Conservation (phyloP, 2,113 vertebrate species). For the Rafetus swinhoei region DNA sequence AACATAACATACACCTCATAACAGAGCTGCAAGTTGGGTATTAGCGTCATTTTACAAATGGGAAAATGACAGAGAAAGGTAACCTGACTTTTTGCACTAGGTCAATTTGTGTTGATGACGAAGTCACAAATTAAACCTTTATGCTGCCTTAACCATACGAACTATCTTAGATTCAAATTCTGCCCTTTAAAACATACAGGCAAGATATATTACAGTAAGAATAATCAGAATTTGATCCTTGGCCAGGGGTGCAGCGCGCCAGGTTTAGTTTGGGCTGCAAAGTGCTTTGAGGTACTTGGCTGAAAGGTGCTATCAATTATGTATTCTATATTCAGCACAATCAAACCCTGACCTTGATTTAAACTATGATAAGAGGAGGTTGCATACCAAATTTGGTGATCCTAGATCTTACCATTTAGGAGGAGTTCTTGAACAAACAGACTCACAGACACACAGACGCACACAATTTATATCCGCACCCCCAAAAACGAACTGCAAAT, state of each 20-base stretch:
- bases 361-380: too few relatives aligned
- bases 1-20: rapidly evolving
- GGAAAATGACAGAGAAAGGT: not conserved
- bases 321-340: too few relatives aligned
- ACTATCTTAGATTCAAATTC: not conserved
- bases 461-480: too few relatives aligned
- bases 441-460: too few relatives aligned
- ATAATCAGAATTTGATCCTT: not conserved
- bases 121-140: not conserved
- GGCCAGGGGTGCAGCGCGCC: not conserved
- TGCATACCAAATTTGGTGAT: too few relatives aligned
- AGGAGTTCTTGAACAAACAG: too few relatives aligned
- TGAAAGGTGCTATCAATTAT: not conserved
- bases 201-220: not conserved
- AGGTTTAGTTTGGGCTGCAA: not conserved
- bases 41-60: not conserved
- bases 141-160: not conserved
- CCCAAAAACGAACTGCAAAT: too few relatives aligned
- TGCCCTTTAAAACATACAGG: not conserved
- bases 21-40: not conserved
- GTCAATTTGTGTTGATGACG: not conserved
- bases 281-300: not conserved
- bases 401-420: too few relatives aligned
- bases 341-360: too few relatives aligned
- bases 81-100: not conserved